Base-by-base conservation (phyloP, 2,113 vertebrate species). In the Zingel zingel region DNA sequence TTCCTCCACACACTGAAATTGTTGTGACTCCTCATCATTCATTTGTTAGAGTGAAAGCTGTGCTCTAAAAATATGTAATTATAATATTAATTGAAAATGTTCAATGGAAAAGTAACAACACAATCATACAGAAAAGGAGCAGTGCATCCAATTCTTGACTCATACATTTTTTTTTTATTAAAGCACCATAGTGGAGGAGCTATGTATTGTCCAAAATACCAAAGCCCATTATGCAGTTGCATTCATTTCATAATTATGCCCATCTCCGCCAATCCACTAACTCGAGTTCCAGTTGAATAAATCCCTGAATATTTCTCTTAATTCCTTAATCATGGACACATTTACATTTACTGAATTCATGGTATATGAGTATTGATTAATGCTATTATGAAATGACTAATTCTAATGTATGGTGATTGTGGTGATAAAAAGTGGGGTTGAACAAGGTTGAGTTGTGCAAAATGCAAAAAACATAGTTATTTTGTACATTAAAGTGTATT, bases 161-260 rank as follows among this genome's bases (percentile, higher is more conserved):
- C 48, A 7, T 58, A 75, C 64, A 6, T 74, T 85, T 13, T 77
- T 74, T 81, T 85, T 85, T 77, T 85, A 88, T 84, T 83, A 86
- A 82, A 80, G 59, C 36, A 59, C 57, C 80, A 69, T 81, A 75
- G 64, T 69, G 0, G 43, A 76, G 65, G 47, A 88, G 84, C 72
- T 53, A 25, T 68, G 83, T 63, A 72, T 86, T 88, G 84, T 88
- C 74, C 66, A 87, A 84, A 87, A 91, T 81, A 68, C 74, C 39
- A 73, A 76, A 91, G 50, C 71, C 84, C 77, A 86, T 88, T 90
- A 87, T 86, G 79, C 65, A 8, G 62, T 76, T 86, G 75, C 91
- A 86, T 89, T 86, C 74, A 90, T 84, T 86, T 86, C 75, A 81
- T 89, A 90, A 92, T 92, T 88, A 88, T 19, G 86, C 62, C 86